Evolutionary conservation across 2,888 invertebrate species (phyloP).

Genomic region (Scaptomyza parva): DNA sequence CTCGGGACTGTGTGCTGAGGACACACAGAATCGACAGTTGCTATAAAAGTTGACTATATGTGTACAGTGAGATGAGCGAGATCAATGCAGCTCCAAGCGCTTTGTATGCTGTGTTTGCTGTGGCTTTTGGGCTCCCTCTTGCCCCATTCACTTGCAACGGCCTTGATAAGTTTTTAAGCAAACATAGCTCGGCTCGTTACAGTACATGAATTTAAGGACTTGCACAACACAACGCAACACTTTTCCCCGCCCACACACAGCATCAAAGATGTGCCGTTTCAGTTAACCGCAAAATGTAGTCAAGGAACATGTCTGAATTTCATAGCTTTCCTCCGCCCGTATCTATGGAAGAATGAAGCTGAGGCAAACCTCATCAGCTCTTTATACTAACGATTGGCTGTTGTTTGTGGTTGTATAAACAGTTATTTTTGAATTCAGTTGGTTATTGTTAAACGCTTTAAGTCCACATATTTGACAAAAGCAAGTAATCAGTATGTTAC

Average conservation of each 20-base stretch:
- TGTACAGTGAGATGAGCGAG: slow-evolving; percentile 31
- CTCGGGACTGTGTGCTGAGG: slow-evolving; percentile 30
- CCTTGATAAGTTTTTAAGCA: slow-evolving; percentile 76
- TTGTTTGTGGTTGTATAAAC: slow-evolving; percentile 18
- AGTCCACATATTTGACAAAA: not conserved
- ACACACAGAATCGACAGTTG: slow-evolving; percentile 65
- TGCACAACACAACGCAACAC: slow-evolving; percentile 4
- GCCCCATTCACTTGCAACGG: slow-evolving; percentile 42
- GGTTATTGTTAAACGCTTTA: not conserved
- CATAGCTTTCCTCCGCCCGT: slow-evolving; percentile 47
- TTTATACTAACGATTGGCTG: slow-evolving; percentile 6
- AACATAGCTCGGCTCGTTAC: slow-evolving; percentile 67
- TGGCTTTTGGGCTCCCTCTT: slow-evolving; percentile 14
- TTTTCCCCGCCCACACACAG: not conserved
- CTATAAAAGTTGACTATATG: slow-evolving; percentile 54
- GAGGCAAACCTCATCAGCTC: slow-evolving; percentile 14
- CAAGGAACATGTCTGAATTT: slow-evolving; percentile 73
- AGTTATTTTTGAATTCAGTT: slow-evolving; percentile 7
- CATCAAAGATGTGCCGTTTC: slow-evolving; percentile 19
- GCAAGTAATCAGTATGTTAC: not conserved
- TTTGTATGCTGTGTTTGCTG: slow-evolving; percentile 52
- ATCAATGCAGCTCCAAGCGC: slow-evolving; percentile 61
- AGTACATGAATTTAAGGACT: slow-evolving; percentile 57
- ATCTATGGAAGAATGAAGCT: not conserved
- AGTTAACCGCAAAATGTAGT: slow-evolving; percentile 70